A percentile compares a stretch with the other conserved stretches of the same genome.
phyloP scores from a whole-genome alignment of 1,140 invertebrate species.

The Hermetia illucens region DNA sequence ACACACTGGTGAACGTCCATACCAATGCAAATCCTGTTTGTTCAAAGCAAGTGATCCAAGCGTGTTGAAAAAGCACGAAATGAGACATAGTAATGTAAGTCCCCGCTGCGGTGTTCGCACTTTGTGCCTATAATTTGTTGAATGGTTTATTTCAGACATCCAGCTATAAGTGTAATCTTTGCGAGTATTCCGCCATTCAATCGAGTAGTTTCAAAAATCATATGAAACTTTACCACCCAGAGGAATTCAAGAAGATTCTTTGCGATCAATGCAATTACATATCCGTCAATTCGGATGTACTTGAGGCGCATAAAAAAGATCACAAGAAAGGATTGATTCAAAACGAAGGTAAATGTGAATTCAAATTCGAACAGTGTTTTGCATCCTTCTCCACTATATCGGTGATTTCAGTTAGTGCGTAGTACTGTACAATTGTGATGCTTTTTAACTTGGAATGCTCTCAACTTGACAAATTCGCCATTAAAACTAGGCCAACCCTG shows the following conservation, averaged over 20 bases:
- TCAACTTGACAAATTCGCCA: no score
- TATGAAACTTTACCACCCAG: constrained; percentile 17
- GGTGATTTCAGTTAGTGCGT: no score
- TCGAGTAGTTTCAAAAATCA: constrained; percentile 17
- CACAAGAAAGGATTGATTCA: constrained; percentile 18
- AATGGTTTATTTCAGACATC: constrained; percentile 1
- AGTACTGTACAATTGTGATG: no score
- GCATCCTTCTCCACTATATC: not conserved
- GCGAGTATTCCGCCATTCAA: constrained; percentile 19
- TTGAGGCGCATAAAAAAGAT: constrained; percentile 18
- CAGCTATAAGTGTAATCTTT: constrained; percentile 13
- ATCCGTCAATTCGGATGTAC: constrained; percentile 13
- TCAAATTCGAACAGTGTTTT: not conserved
- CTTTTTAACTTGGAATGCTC: no score
- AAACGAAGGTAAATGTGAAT: constrained; percentile 9
- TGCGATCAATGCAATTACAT: constrained; percentile 20
- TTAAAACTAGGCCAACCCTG: no score
- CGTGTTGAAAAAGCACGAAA: constrained; percentile 24
- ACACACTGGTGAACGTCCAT: constrained; percentile 45
- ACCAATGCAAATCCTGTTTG: constrained; percentile 21
- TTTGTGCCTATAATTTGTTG: not conserved
- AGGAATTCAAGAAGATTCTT: constrained; percentile 15
- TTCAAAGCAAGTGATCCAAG: constrained; percentile 28
- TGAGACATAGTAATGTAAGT: constrained; percentile 13
- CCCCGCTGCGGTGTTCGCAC: not conserved